phyloP scores from a whole-genome alignment of 2,888 invertebrate genomes.

The Petrolisthes manimaculis region DNA sequence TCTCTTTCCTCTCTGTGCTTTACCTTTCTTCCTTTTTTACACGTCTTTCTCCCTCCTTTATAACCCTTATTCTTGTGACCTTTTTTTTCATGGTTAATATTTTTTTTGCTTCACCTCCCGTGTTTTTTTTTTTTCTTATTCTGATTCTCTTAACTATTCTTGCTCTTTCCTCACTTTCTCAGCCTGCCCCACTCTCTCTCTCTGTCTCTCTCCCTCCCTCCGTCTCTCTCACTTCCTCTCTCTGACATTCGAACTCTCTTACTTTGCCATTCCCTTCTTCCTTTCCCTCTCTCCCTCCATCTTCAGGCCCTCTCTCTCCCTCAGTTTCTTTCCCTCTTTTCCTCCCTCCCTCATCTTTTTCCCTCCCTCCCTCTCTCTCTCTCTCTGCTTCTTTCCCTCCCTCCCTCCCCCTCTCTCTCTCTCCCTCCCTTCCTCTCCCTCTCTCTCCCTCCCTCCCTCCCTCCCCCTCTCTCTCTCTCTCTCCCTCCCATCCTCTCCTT shows the following conservation, averaged over 20 bases:
- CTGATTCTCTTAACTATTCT: not conserved
- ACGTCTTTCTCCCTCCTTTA: not conserved
- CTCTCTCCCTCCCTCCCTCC: not conserved
- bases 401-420: not conserved
- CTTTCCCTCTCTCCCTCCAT: not conserved
- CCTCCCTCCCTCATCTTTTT: not conserved
- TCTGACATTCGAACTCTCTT: not conserved
- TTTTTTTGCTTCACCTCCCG: not conserved
- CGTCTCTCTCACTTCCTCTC: constrained; percentile 1
- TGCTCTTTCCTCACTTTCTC: not conserved
- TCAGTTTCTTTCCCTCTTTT: not conserved
- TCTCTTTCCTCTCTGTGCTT: not conserved
- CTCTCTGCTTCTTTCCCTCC: not conserved
- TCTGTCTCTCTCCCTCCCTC: constrained; percentile 16
- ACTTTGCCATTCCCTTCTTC: not conserved
- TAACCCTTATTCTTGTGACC: not conserved
- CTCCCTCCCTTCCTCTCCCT: not conserved
- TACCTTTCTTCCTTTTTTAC: not conserved
- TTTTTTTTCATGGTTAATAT: not conserved
- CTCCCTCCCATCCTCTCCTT: not conserved
- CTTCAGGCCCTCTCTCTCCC: not conserved
- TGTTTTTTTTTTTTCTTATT: not conserved
- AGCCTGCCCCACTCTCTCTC: not conserved
- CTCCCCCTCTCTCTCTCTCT: not conserved
- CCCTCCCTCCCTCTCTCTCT: not conserved